Base-by-base conservation (phyloP, 2,888 invertebrate species). In the Apoda limacodes region DNA sequence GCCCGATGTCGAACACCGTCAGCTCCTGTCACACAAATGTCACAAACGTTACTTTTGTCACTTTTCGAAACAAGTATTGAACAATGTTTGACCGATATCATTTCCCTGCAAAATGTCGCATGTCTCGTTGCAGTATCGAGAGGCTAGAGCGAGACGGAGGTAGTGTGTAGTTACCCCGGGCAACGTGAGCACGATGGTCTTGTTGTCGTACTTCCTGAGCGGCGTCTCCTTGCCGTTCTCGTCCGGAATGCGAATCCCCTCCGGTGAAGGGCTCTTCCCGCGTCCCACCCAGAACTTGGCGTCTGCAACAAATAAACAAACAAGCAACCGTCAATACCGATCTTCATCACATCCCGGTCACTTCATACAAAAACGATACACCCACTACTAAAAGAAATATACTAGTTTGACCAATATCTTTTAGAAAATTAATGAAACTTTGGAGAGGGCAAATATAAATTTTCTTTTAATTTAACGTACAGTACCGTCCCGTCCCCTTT, bases 271-370 rank as follows among this genome's bases (percentile, higher is more conserved):
- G 54, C 88, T 86, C 14, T 86, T 78, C 2, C 95, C 95, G 28
- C 87, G 83, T 1, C 95, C 95, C 40, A 92, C 93, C 93, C 95
- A 95, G 74, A 95, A 95, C 75, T 95, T 94, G 1, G 94, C 94
- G 68, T 95, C 95, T 93, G 82, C 6, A 74, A 30, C 25, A 28
- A 20, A 12, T 12, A 9, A 57, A 43, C 27, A 43, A 30, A 39
- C 20, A 23, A 13, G n/a, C 10, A 26, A 9, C 14, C n/a, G 10
- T 35, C 11, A 30, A 25, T 28, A 28, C 25, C 13, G 15, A n/a
- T n/a, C n/a, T n/a, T n/a, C n/a, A n/a, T n/a, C n/a, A n/a, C n/a
- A n/a, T n/a, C n/a, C n/a, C n/a, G n/a, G n/a, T n/a, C n/a, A n/a
- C n/a, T n/a, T n/a, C n/a, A n/a, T n/a, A n/a, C n/a, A n/a, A n/a